Conservation (phyloP, 2,113 vertebrate species). For the Pionites leucogaster region DNA sequence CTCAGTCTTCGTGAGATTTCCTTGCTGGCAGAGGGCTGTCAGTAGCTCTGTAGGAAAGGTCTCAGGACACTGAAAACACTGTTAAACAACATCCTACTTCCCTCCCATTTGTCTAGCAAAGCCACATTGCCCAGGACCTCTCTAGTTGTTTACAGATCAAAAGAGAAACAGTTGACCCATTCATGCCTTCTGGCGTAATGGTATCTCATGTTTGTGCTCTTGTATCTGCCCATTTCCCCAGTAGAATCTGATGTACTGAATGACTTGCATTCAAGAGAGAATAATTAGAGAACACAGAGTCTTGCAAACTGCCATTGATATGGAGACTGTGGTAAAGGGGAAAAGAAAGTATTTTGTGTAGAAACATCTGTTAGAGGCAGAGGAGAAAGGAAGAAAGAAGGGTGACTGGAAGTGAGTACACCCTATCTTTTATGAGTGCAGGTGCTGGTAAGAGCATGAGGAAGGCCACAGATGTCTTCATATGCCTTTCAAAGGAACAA, state of each 20-base stretch:
- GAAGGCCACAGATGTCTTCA: background rate
- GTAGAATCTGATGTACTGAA: background rate
- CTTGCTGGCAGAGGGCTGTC: background rate
- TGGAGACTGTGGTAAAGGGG: background rate
- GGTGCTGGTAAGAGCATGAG: background rate
- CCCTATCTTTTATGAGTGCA: background rate
- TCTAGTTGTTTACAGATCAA: background rate
- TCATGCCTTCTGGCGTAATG: background rate
- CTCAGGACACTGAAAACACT: background rate
- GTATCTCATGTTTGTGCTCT: background rate
- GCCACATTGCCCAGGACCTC: background rate
- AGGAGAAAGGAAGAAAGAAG: background rate
- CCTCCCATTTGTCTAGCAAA: background rate
- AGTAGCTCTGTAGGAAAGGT: background rate
- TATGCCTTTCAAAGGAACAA: background rate
- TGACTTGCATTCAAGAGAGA: background rate
- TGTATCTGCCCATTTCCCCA: background rate
- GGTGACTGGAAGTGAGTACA: background rate
- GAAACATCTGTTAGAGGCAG: background rate
- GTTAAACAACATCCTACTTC: background rate
- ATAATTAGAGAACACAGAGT: background rate
- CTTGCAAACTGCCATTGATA: background rate
- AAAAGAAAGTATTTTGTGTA: background rate
- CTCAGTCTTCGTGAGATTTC: background rate
- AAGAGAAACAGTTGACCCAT: constrained; percentile 2